Evolutionary conservation across 2,888 invertebrate genomes (phyloP), one percentile per base, ranked within the genome.

Genomic region (Troilus luridus): DNA sequence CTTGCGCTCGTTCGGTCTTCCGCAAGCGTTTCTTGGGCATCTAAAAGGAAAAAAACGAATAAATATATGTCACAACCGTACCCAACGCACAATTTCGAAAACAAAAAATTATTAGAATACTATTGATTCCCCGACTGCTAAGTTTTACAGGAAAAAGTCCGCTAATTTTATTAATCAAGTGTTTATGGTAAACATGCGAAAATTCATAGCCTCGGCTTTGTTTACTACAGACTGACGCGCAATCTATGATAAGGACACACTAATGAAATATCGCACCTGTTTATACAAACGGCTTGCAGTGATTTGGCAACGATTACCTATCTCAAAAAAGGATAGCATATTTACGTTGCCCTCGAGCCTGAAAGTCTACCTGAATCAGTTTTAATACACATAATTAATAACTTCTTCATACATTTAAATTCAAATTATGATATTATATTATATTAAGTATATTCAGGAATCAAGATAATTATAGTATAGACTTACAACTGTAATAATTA

Each of bases 121-220:
- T 77, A 41, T 27, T 41, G 72, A 27, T 41, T 41, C 11, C 7
- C 72, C 0, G 7, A 14, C 17, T 27, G 17, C 72, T 77, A 77
- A 6, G 0, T 17, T 19, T 77, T 41, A 77, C 41, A 19, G 72
- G 72, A 17, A 41, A 77, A 77, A 77, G 6, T 19, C 19, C 1
- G 72, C 72, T 41, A 77, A 77, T 77, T 77, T 77, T 41, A 77
- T 41, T 77, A 77, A 77, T 24, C 17, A 19, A 77, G 72, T 77
- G 72, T 77, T 77, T 41, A 77, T 77, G 27, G 72, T 77, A 27
- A 77, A 77, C 72, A 77, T 77, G 72, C 72, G 72, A 77, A 77
- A 77, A 41, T 77, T 77, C 72, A 77, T 77, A 77, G 17, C 8
- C 72, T 41, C 7, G 17, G 2, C 0, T 19, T 41, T 77, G 72